Evolutionary conservation across 2,113 vertebrate genomes (phyloP).

Genomic region (Cyprinodon brontotheroides): DNA sequence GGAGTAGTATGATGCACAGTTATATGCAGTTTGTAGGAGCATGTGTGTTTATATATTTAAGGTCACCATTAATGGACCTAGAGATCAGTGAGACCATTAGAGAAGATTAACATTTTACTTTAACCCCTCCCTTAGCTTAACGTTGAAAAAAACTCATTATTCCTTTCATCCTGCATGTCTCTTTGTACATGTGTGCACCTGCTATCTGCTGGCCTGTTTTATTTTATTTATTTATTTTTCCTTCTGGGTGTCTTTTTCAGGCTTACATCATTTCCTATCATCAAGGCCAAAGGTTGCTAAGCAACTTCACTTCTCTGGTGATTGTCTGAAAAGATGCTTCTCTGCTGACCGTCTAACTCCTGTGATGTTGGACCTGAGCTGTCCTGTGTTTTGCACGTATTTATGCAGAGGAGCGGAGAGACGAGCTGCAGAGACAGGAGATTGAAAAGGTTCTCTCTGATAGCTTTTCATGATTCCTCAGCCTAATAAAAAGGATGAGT

Average conservation of each 20-base stretch:
- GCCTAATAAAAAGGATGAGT: conserved; percentile 44
- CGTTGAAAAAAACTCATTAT: conserved; percentile 45
- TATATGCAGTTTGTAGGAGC: conserved; percentile 16
- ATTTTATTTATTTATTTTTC: conserved; percentile 48
- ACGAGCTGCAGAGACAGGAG: neutral
- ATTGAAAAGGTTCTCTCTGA: conserved; percentile 17
- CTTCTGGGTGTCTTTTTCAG: conserved; percentile 8
- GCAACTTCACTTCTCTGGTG: conserved; percentile 73
- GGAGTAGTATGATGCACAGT: conserved; percentile 27
- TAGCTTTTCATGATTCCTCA: conserved; percentile 22
- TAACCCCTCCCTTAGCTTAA: conserved; percentile 62
- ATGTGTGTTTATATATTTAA: conserved; percentile 13
- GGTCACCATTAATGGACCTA: conserved; percentile 65
- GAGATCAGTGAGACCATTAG: conserved; percentile 59
- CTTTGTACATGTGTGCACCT: conserved; percentile 24
- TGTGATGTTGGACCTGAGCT: conserved; percentile 16
- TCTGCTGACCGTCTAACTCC: conserved; percentile 20
- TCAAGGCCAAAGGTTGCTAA: conserved; percentile 81
- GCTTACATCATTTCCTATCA: conserved; percentile 69
- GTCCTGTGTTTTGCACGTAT: conserved; percentile 30
- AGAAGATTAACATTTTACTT: conserved; percentile 68
- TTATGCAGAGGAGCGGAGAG: conserved; percentile 9
- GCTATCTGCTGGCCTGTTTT: conserved; percentile 15
- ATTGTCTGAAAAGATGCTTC: conserved; percentile 63
- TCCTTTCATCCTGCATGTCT: conserved; percentile 28